phyloP scores from a whole-genome alignment of 2,888 invertebrate genomes.

The Caenorhabditis sp. region DNA sequence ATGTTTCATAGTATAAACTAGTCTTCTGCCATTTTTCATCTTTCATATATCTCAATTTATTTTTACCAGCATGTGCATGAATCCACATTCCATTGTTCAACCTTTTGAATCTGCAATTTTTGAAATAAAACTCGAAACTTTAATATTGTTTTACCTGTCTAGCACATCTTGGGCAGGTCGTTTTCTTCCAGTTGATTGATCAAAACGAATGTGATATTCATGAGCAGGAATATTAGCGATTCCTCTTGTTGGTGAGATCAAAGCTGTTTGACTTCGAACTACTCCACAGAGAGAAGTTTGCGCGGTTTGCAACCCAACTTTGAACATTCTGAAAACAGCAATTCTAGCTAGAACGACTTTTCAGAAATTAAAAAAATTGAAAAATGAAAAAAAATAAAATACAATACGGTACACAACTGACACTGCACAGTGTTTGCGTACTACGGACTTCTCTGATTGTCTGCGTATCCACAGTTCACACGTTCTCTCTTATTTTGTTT shows the following conservation, averaged over 20 bases:
- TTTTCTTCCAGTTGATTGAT: constrained; percentile 65
- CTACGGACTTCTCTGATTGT: constrained; percentile 5
- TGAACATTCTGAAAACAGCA: neutral
- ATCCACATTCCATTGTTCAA: constrained; percentile 71
- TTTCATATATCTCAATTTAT: constrained; percentile 62
- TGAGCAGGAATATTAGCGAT: constrained; percentile 67
- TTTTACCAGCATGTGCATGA: constrained; percentile 60
- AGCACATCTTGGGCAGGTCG: constrained; percentile 67
- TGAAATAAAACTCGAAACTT: neutral
- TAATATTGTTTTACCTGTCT: constrained; percentile 55
- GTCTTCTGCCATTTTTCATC: constrained; percentile 62
- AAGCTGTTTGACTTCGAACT: neutral
- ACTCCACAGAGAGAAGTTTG: constrained; percentile 2
- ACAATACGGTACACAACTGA: constrained; percentile 15
- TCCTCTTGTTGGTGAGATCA: constrained; percentile 33
- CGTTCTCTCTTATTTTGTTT: constrained; percentile 9
- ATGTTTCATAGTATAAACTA: constrained; percentile 62
- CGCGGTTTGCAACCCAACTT: neutral
- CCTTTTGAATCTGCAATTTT: constrained; percentile 61
- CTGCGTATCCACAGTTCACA: constrained; percentile 14
- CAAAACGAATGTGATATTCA: constrained; percentile 69
- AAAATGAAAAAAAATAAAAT: constrained; percentile 4
- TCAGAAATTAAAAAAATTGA: constrained; percentile 1
- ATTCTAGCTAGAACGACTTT: neutral
- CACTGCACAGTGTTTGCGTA: constrained; percentile 17